Conservation (phyloP, 2,113 vertebrate genomes). For the Syrrhaptes paradoxus region DNA sequence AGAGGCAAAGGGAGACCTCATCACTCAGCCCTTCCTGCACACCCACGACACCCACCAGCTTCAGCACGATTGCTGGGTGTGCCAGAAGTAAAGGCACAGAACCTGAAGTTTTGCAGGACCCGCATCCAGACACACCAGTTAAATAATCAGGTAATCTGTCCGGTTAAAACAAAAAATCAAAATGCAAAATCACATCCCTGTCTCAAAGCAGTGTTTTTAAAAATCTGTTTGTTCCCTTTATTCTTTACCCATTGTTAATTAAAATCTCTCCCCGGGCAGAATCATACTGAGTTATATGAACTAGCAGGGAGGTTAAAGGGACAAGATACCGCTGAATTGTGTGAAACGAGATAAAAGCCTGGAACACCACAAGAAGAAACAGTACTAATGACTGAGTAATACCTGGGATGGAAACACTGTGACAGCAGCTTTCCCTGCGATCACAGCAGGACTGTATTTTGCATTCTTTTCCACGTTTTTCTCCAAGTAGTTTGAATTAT, state of each 20-base stretch:
- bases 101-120: neutral
- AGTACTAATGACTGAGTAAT: slow-evolving; percentile 40
- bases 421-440: neutral
- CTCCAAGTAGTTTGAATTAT: slow-evolving; percentile 39
- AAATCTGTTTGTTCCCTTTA: slow-evolving; percentile 2
- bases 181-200: neutral
- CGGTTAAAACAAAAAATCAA: slow-evolving; percentile 1
- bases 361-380: neutral
- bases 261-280: slow-evolving; percentile 76
- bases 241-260: slow-evolving; percentile 69
- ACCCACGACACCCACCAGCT: neutral
- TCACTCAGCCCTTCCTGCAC: neutral
- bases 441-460: slow-evolving; percentile 63
- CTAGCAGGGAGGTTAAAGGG: slow-evolving; percentile 54
- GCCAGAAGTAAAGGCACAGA: neutral
- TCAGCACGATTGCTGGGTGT: neutral
- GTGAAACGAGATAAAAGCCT: slow-evolving; percentile 54
- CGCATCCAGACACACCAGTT: fast-evolving
- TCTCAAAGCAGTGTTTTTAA: slow-evolving; percentile 43
- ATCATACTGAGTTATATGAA: slow-evolving; percentile 62
- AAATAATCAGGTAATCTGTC: neutral
- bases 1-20: neutral
- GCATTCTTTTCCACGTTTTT: slow-evolving; percentile 33
- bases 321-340: slow-evolving; percentile 10
- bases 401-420: slow-evolving; percentile 24